Evolutionary conservation across 2,797 vertebrate species (phyloP).

Genomic region (Rhynchotus rufescens): DNA sequence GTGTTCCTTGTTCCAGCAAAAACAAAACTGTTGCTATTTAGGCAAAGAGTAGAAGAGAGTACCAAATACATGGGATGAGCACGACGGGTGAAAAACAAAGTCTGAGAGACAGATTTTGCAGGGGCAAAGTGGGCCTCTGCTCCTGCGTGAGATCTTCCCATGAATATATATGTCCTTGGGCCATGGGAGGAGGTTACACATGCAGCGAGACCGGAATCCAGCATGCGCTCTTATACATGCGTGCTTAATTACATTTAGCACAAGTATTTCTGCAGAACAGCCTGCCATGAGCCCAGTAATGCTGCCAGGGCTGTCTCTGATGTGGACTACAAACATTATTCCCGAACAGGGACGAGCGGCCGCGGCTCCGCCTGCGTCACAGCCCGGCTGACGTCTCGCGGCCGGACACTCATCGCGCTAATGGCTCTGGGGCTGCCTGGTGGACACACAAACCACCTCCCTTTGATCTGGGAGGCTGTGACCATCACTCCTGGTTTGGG

Average conservation of each 20-base stretch:
- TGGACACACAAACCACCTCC: background rate
- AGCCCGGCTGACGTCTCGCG: background rate
- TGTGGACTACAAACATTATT: background rate
- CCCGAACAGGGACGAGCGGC: background rate
- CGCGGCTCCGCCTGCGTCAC: background rate
- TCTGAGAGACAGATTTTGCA: background rate
- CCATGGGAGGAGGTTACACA: background rate
- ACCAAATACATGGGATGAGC: background rate
- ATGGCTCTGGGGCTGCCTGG: background rate
- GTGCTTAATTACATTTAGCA: background rate
- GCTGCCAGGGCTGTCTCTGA: background rate
- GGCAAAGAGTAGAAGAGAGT: background rate
- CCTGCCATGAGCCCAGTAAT: background rate
- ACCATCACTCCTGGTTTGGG: background rate
- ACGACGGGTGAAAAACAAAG: background rate
- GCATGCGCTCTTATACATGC: background rate
- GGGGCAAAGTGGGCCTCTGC: background rate
- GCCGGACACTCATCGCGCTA: background rate
- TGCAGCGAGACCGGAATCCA: background rate
- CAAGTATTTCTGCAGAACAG: background rate
- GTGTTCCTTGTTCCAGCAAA: slow-evolving; percentile 17
- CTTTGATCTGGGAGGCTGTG: background rate
- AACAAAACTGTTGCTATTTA: slow-evolving; percentile 15
- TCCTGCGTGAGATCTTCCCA: background rate
- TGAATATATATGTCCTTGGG: background rate